phyloP scores from a whole-genome alignment of 2,888 invertebrate genomes.

The Gymnosoma rotundatum region DNA sequence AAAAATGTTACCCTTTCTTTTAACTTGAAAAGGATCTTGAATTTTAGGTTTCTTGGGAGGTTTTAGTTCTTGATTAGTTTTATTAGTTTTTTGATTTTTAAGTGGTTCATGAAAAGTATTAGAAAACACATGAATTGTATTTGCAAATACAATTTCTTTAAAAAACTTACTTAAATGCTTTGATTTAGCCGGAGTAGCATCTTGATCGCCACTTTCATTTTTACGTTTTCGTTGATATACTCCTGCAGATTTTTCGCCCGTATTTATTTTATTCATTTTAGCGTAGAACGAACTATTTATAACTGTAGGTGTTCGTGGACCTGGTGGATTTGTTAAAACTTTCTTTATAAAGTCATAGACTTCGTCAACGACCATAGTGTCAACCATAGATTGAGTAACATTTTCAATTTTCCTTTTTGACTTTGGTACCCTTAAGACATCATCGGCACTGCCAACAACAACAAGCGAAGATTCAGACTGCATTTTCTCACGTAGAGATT shows the following conservation, averaged over 20 bases:
- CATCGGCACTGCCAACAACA: constrained; percentile 91
- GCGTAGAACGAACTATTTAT: constrained; percentile 71
- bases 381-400: constrained; percentile 91
- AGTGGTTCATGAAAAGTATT: constrained; percentile 30
- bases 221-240: constrained; percentile 83
- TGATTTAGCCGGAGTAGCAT: constrained; percentile 78
- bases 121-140: neutral
- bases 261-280: constrained; percentile 71
- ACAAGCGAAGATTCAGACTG: constrained; percentile 89
- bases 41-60: constrained; percentile 73
- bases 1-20: constrained; percentile 80
- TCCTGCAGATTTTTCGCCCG: constrained; percentile 45
- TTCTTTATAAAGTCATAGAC: constrained; percentile 86
- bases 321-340: constrained; percentile 85
- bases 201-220: constrained; percentile 81
- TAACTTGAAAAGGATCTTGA: constrained; percentile 80
- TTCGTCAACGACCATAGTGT: constrained; percentile 89
- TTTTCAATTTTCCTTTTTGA: constrained; percentile 88
- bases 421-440: constrained; percentile 87
- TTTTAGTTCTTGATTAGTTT: constrained; percentile 61
- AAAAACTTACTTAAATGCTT: constrained; percentile 74
- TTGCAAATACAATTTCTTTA: constrained; percentile 43
- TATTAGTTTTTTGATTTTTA: constrained; percentile 50
- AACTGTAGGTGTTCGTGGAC: constrained; percentile 79
- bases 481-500: constrained; percentile 89